A percentile compares a stretch with the other conserved stretches of the same genome.
These are phyloP conservation scores for Semotilus atromaculatus DNA, from an alignment of 2,797 vertebrate species.

Conservation along the genomic window DNA sequence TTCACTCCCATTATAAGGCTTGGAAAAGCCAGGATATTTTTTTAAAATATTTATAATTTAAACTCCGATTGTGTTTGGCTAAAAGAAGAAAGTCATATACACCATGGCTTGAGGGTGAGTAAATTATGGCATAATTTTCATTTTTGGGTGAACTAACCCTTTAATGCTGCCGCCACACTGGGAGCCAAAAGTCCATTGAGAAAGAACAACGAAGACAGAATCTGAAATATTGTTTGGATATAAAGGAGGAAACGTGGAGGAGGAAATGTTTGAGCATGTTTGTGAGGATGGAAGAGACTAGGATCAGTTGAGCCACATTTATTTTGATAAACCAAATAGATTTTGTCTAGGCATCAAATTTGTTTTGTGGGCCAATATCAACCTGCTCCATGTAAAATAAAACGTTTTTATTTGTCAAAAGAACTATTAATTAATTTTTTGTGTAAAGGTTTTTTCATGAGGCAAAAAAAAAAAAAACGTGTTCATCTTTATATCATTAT, in stretches of 20 bases:
- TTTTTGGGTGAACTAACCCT: too few species aligned
- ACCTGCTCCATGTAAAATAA: background rate
- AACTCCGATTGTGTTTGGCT: too few species aligned
- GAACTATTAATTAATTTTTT: background rate
- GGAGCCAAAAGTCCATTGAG: conserved; percentile 41
- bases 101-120: too few species aligned
- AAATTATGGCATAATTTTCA: too few species aligned
- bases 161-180: conserved; percentile 23
- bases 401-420: background rate
- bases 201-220: conserved; percentile 39
- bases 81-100: too few species aligned
- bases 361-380: background rate
- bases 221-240: conserved; percentile 41
- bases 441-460: background rate
- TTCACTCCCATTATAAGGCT: too few species aligned
- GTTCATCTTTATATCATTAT: background rate
- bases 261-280: conserved; percentile 10
- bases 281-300: background rate
- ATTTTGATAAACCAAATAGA: background rate
- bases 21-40: too few species aligned
- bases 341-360: background rate
- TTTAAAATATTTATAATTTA: too few species aligned
- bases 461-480: background rate
- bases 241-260: conserved; percentile 7
- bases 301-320: background rate